Base-by-base conservation (phyloP, 2,113 vertebrate genomes). In the Pao palembangensis region DNA sequence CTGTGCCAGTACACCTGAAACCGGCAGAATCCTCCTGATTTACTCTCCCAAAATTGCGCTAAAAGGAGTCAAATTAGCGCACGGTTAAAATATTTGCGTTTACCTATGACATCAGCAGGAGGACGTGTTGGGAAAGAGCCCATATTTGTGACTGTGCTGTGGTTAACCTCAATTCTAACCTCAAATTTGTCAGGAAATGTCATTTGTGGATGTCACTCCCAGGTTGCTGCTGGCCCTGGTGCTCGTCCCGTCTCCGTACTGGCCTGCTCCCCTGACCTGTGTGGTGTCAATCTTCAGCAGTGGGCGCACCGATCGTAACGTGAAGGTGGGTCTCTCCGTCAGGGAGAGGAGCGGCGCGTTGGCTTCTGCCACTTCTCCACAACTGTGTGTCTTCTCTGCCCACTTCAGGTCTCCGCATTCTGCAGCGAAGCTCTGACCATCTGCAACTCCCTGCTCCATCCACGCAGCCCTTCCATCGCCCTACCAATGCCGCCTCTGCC, bases 381-480 rank as follows among this genome's bases (percentile, higher is more conserved):
- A 12, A 1, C 34, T 16, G 15, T 41, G 6, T 3, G 17, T 11
- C 15, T 8, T 21, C 23, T 10, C 31, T 0, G 19, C 31, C 20
- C 14, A 17, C 18, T 51, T n/a, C 56, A 96, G 94, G 94, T 95
- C 10, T 93, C 94, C 0, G 86, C 92, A 3, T 96, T 95, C 78
- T 96, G 94, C 34, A 58, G 83, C 0, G 94, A 96, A 76, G 93
- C 94, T 0, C 67, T 94, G 58, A 91, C 92, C 17, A 74, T 93
- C 68, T 95, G 94, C 72, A 92, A 92, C 63, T 76, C 91, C 19
- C 76, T 95, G 5, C 88, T 93, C n/a, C 94, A 95, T 50, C 92
- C 94, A 0, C 93, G 94, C 5, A 86, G 84, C 4, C 92, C 92
- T 31, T 90, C 93, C 34, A 79, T 94, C 19, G 82, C 89, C 28